These are phyloP conservation scores for Ceyx margarethae DNA, from an alignment of 2,113 vertebrate genomes.

Conservation along the genomic window DNA sequence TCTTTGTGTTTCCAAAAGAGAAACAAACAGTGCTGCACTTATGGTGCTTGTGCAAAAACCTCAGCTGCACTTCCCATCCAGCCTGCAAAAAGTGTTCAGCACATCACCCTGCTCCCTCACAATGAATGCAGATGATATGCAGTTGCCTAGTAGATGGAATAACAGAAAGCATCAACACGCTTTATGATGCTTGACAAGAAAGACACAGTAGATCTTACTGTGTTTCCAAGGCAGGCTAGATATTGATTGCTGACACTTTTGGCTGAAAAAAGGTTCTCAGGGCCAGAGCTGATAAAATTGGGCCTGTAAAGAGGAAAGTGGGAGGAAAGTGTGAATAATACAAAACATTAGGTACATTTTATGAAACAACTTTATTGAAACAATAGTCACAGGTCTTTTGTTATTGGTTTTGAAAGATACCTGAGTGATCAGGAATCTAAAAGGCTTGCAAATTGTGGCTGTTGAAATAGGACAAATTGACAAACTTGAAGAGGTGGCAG, in stretches of 20 bases:
- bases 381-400: neutral
- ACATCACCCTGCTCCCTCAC: neutral
- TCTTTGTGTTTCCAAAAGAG: neutral
- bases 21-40: neutral
- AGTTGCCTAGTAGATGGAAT: neutral
- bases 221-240: neutral
- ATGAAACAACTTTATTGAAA: neutral
- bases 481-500: neutral
- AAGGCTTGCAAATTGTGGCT: neutral
- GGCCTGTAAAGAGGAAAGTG: neutral
- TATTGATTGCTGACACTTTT: neutral
- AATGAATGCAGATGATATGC: neutral
- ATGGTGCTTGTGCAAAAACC: neutral
- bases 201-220: neutral
- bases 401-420: neutral
- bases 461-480: neutral
- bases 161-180: conserved; percentile 17
- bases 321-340: neutral
- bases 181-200: neutral
- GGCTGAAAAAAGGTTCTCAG: neutral
- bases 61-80: neutral
- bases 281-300: conserved; percentile 4
- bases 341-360: neutral
- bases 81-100: neutral
- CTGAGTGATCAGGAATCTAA: neutral